These are phyloP conservation scores for Stomatorhinus walkeri DNA, from an alignment of 2,797 vertebrate genomes.

Conservation along the genomic window DNA sequence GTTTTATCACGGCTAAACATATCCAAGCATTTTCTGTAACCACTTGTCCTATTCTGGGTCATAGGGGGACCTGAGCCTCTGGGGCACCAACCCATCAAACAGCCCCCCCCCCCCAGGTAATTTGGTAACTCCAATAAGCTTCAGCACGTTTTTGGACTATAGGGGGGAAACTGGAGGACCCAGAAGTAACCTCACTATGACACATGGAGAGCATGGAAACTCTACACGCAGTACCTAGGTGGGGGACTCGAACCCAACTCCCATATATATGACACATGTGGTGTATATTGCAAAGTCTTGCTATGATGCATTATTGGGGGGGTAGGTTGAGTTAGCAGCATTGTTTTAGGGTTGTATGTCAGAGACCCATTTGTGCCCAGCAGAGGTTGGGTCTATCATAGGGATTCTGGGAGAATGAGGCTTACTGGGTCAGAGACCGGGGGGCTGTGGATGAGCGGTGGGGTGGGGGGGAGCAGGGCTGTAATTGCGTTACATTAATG, in stretches of 20 bases:
- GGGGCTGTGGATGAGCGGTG: neutral
- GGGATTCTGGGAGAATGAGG: neutral
- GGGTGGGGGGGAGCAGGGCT: neutral
- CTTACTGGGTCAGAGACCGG: neutral
- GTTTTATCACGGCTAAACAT: neutral
- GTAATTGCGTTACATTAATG: conserved; percentile 25
- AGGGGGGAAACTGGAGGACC: neutral
- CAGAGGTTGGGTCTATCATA: conserved; percentile 13
- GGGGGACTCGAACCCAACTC: too few relatives aligned
- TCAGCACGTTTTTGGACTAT: neutral
- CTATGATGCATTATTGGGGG: neutral
- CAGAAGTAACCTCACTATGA: neutral
- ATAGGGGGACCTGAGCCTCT: neutral
- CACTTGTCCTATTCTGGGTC: neutral
- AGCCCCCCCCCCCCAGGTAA: neutral
- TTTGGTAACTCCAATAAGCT: neutral
- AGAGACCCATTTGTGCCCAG: conserved; percentile 3
- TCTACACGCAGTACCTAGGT: neutral
- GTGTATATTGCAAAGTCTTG: too few relatives aligned
- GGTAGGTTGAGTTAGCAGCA: neutral
- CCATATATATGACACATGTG: too few relatives aligned
- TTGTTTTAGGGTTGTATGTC: neutral
- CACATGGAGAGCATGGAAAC: neutral
- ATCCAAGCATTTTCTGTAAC: neutral
- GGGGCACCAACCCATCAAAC: neutral